Base-by-base conservation (phyloP, 92 coral and sea anemone species). In the Bergia puertoricense region DNA sequence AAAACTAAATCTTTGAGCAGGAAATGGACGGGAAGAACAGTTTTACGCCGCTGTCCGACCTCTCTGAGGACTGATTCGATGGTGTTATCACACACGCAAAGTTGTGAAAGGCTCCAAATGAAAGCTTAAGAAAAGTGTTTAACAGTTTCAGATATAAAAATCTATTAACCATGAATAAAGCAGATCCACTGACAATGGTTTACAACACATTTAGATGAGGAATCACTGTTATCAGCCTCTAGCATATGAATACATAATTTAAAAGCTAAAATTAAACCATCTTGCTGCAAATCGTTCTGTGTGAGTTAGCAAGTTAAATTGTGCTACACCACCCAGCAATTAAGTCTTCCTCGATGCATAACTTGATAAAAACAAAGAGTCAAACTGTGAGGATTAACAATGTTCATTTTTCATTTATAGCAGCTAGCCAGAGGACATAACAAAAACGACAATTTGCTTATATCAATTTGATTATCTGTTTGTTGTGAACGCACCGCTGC, bases 401-500 rank as follows among this genome's bases (percentile, higher is more conserved):
- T 20, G 30, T 62, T 62, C 23, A 0, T 62, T 3, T 16, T 62
- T 22, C 20, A 23, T 62, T 62, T 62, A 62, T 62, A 62, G 8
- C 30, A 16, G 69, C 11, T 74, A 14, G 46, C 79, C 79, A 74
- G 20, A 40, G 79, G 79, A 74, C 79, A 14, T 0, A 42, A 38
- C 3, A 15, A 40, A 6, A 74, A 40, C 43, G 22, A 38, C 18
- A 15, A 74, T 41, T 74, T 74, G 22, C 14, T 74, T 74, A 38
- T 74, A 74, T 74, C 79, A 40, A 74, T 74, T 41, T 74, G 79
- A 74, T 11, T 41, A 74, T 74, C 79, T 11, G 59, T 54, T 11
- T 54, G 16, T 13, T 40, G 45, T 40, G 79, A 40, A 43, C 9
- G 20, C 43, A 10, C 79, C 79, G 79, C 79, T 13, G n/a, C 69